phyloP scores from a whole-genome alignment of 2,113 vertebrate species.

The Platichthys flesus region DNA sequence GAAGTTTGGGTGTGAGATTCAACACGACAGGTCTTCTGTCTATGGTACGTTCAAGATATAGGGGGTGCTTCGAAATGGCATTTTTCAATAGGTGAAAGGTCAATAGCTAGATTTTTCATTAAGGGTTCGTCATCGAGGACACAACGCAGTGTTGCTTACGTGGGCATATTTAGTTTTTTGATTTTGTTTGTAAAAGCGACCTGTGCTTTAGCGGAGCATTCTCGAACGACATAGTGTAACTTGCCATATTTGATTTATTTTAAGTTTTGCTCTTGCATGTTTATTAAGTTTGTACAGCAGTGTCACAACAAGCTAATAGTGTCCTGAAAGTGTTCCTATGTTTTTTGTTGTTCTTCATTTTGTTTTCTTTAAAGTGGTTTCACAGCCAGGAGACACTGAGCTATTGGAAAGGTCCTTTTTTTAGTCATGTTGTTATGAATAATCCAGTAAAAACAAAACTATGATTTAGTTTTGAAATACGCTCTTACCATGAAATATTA shows the following conservation, averaged over 20 bases:
- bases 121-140: conserved; percentile 75
- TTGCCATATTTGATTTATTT: conserved; percentile 77
- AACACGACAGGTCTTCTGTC: conserved; percentile 62
- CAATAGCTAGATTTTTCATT: conserved; percentile 66
- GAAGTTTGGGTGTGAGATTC: conserved; percentile 36
- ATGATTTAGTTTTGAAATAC: neutral
- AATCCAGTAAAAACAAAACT: conserved; percentile 14
- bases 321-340: conserved; percentile 42
- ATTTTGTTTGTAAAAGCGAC: conserved; percentile 66
- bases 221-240: conserved; percentile 68
- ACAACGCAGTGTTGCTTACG: conserved; percentile 82
- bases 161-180: conserved; percentile 76
- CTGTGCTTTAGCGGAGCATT: conserved; percentile 52
- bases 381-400: conserved; percentile 24
- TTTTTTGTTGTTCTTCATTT: conserved; percentile 19
- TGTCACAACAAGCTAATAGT: conserved; percentile 45
- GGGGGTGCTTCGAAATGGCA: conserved; percentile 50
- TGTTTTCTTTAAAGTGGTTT: conserved; percentile 30
- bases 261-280: conserved; percentile 72
- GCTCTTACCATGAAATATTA: conserved; percentile 15
- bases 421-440: conserved; percentile 18
- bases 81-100: conserved; percentile 73
- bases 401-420: conserved; percentile 18
- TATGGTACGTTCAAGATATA: conserved; percentile 66
- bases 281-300: conserved; percentile 80